Conservation (phyloP, 2,888 invertebrate genomes). For the Tholera decimalis region DNA sequence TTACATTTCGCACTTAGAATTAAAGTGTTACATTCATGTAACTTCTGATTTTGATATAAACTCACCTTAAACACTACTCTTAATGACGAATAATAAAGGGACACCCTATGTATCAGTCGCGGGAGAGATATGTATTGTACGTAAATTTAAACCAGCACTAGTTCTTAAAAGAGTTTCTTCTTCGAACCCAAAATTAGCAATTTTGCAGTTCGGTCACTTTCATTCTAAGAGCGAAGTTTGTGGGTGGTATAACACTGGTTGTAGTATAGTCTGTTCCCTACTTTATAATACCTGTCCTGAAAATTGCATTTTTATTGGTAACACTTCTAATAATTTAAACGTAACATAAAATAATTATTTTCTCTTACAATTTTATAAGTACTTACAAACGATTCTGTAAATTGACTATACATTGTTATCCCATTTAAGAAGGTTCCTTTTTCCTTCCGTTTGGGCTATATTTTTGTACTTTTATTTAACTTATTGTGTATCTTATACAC, state of each 20-base stretch:
- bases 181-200: too few relatives aligned
- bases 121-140: too few relatives aligned
- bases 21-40: too few relatives aligned
- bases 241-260: neutral
- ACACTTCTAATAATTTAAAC: slow-evolving; percentile 21
- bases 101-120: too few relatives aligned
- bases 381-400: slow-evolving; percentile 4
- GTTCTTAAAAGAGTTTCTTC: too few relatives aligned
- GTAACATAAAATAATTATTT: neutral
- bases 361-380: slow-evolving; percentile 22
- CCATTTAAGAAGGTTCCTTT: neutral
- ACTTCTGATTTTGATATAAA: too few relatives aligned
- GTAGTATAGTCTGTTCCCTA: neutral
- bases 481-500: neutral
- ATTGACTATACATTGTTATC: slow-evolving; percentile 1
- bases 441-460: slow-evolving; percentile 10
- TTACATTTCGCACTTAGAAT: neutral
- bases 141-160: too few relatives aligned
- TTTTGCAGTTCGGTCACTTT: too few relatives aligned
- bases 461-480: slow-evolving; percentile 41
- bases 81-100: too few relatives aligned
- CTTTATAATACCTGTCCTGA: neutral
- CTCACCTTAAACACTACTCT: too few relatives aligned
- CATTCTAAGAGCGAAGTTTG: too few relatives aligned
- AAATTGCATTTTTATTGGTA: neutral